These are phyloP conservation scores for Pecten maximus DNA, from an alignment of 2,888 invertebrate genomes.

Conservation along the genomic window DNA sequence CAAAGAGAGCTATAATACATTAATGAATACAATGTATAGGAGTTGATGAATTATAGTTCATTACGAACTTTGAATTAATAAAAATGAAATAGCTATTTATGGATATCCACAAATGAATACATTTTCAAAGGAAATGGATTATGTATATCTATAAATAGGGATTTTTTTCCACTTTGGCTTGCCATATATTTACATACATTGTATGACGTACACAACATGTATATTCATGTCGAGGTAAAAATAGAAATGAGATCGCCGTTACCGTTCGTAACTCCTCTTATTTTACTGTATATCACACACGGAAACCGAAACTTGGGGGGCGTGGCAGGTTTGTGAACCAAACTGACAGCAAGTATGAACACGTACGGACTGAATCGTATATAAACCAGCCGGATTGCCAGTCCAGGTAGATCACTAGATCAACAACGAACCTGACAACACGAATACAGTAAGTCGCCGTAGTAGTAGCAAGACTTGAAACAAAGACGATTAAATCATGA, in stretches of 20 bases:
- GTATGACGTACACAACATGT: background rate
- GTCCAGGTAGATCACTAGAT: background rate
- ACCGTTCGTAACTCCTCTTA: background rate
- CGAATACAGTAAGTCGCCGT: background rate
- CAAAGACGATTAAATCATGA: background rate
- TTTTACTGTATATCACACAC: background rate
- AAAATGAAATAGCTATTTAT: too few relatives aligned
- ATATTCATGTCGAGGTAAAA: background rate
- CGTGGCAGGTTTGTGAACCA: background rate
- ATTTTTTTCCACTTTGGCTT: too few relatives aligned
- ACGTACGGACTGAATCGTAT: background rate
- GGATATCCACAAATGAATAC: too few relatives aligned
- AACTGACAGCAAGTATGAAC: background rate
- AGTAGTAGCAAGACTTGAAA: background rate
- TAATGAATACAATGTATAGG: too few relatives aligned
- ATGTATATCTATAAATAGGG: too few relatives aligned
- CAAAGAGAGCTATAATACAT: too few relatives aligned
- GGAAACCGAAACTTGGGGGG: conserved; percentile 6
- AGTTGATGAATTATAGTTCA: too few relatives aligned
- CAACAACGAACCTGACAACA: background rate
- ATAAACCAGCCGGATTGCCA: background rate
- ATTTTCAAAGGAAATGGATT: too few relatives aligned
- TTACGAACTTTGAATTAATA: too few relatives aligned
- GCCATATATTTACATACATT: background rate
- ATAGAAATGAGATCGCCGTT: background rate